phyloP scores from a whole-genome alignment of 2,797 vertebrate genomes.

The Ambastaia sidthimunki region DNA sequence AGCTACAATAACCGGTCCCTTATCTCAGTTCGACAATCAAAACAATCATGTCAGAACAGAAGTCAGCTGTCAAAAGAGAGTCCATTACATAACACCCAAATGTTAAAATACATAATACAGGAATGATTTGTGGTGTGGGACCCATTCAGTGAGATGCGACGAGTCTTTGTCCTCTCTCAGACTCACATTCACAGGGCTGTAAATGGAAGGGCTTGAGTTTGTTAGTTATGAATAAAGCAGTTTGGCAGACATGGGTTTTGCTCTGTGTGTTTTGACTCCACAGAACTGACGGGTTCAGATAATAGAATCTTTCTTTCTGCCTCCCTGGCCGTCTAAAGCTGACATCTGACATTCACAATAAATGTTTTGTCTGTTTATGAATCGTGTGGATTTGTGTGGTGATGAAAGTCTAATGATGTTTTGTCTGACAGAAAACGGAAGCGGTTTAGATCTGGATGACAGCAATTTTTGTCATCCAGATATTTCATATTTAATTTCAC shows the following conservation, averaged over 20 bases:
- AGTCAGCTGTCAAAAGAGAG: slow-evolving; percentile 21
- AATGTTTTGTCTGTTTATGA: slow-evolving; percentile 5
- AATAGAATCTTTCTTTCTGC: slow-evolving; percentile 16
- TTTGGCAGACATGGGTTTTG: slow-evolving; percentile 1
- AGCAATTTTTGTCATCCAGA: neutral
- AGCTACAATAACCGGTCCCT: neutral
- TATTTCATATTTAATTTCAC: too few species aligned
- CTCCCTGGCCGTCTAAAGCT: slow-evolving; percentile 19
- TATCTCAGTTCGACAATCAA: neutral
- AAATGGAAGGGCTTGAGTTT: slow-evolving; percentile 4
- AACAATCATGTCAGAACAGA: slow-evolving; percentile 21
- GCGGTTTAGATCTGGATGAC: neutral
- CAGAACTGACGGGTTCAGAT: neutral
- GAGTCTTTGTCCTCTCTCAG: neutral
- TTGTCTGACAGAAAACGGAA: neutral
- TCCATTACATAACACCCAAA: neutral
- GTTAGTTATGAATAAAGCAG: slow-evolving; percentile 18
- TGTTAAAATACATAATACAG: slow-evolving; percentile 29
- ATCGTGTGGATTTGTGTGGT: slow-evolving; percentile 11
- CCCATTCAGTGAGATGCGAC: slow-evolving; percentile 10
- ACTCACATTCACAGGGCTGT: slow-evolving; percentile 4
- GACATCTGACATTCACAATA: slow-evolving; percentile 15
- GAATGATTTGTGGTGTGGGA: neutral
- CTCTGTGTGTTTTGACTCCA: slow-evolving; percentile 19
- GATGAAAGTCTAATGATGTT: slow-evolving; percentile 2